Evolutionary conservation across 2,113 vertebrate species (phyloP).

Genomic region (Oreochromis niloticus): DNA sequence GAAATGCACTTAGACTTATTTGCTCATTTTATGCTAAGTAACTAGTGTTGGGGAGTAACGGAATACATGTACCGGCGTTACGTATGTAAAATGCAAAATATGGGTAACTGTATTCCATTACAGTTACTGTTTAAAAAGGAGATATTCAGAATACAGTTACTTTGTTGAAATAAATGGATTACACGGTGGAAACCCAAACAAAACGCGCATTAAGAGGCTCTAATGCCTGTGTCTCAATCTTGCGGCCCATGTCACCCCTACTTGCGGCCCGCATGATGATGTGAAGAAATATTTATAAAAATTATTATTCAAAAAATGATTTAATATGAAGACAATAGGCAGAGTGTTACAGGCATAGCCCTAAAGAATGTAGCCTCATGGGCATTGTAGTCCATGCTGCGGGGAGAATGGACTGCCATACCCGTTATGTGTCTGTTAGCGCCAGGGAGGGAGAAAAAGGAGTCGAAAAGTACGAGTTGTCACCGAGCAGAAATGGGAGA

Average conservation of each 20-base stretch:
- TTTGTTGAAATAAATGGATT: background rate
- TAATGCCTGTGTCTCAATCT: background rate
- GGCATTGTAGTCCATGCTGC: background rate
- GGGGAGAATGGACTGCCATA: background rate
- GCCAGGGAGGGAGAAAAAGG: fast-evolving
- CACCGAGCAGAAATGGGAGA: fast-evolving
- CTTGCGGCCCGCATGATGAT: background rate
- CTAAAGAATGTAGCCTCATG: fast-evolving
- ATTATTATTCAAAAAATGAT: background rate
- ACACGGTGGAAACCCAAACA: background rate
- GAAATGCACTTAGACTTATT: background rate
- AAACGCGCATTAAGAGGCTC: fast-evolving
- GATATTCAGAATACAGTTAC: background rate
- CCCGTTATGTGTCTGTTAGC: fast-evolving
- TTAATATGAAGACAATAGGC: background rate
- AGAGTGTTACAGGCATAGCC: background rate
- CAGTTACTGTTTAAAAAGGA: background rate
- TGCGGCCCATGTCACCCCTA: background rate
- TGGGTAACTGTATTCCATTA: background rate
- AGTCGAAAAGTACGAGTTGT: background rate
- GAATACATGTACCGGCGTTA: background rate
- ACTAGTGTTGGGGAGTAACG: background rate
- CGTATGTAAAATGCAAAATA: background rate
- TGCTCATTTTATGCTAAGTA: background rate
- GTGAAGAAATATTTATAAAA: background rate